Evolutionary conservation across 1,140 invertebrate genomes (phyloP), one percentile per base, ranked within the genome.

Genomic region (Drosophila saltans): DNA sequence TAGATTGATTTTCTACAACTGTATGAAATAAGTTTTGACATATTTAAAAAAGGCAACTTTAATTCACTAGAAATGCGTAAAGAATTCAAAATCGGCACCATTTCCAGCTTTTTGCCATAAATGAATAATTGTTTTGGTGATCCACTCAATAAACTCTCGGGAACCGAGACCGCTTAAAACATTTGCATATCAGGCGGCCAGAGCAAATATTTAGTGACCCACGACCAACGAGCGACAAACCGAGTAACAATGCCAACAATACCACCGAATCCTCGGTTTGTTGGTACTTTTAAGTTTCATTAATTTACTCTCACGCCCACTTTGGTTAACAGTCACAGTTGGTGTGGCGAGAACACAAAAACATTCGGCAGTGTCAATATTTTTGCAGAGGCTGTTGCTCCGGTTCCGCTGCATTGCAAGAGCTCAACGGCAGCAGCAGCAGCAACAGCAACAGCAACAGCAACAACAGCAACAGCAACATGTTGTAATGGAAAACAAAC

Each of bases 401-500:
- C 9, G 41, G 43, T 57, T 21, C 28, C 30, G 58, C 58, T 60
- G 59, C 69, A 62, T 26, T 52, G 45, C 45, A 8, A 52, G 21
- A 52, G 45, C 45, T 52, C 45, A 61, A n/a, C 30, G 24, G 66
- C 16, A 21, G 9, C 58, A 72, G 36, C 59, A 69, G 41, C 11
- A 66, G 43, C 69, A 75, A 36, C 52, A 69, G 43, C 11, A 66
- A 43, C 69, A 72, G 64, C 69, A 72, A 3, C 43, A 45, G 57
- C 63, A 62, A 24, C 62, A 71, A 24, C 56, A 64, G 43, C 66
- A 69, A 45, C 11, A 67, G 60, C 69, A 75, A 72, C 70, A 72
- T 59, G 52, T 65, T 75, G 76, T 75, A 78, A 75, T 78, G 72
- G 64, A 78, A 78, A 72, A 26, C 73, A 75, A 78, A 72, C 68